Conservation (phyloP, 2,888 invertebrate species). For the Pseudoips prasinana region DNA sequence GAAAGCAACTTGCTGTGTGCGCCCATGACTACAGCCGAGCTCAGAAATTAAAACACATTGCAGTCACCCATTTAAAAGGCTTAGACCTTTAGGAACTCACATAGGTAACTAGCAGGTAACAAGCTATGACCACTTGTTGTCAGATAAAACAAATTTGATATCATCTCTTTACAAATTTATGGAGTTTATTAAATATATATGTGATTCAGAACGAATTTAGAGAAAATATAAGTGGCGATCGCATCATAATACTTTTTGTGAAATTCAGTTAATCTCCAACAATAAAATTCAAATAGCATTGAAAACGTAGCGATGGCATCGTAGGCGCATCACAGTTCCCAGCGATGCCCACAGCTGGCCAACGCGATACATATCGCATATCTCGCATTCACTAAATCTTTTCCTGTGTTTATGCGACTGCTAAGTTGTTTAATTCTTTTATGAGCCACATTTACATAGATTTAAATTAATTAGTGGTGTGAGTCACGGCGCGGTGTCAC, state of each 20-base stretch:
- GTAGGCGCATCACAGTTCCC: neutral
- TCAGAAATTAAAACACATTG: no score
- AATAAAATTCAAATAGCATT: slow-evolving; percentile 21
- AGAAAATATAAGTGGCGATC: neutral
- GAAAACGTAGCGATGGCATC: slow-evolving; percentile 22
- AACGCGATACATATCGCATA: slow-evolving; percentile 20
- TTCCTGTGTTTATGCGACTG: slow-evolving; percentile 15
- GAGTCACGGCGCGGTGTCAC: slow-evolving; percentile 1
- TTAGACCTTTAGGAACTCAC: no score
- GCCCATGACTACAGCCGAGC: no score
- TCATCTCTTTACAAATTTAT: no score
- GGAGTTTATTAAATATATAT: no score
- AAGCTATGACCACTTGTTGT: no score
- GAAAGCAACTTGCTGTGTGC: no score
- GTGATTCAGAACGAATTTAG: no score
- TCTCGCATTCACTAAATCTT: slow-evolving; percentile 21
- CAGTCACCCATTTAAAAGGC: no score
- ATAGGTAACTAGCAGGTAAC: no score
- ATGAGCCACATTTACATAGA: slow-evolving; percentile 13
- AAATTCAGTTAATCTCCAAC: slow-evolving; percentile 23
- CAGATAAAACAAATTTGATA: no score
- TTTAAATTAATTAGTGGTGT: slow-evolving; percentile 22
- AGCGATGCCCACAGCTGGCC: slow-evolving; percentile 16
- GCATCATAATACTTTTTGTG: slow-evolving; percentile 10
- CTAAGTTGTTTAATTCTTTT: slow-evolving; percentile 18